These are phyloP conservation scores for Strix uralensis DNA, from an alignment of 2,113 vertebrate species.

Conservation along the genomic window DNA sequence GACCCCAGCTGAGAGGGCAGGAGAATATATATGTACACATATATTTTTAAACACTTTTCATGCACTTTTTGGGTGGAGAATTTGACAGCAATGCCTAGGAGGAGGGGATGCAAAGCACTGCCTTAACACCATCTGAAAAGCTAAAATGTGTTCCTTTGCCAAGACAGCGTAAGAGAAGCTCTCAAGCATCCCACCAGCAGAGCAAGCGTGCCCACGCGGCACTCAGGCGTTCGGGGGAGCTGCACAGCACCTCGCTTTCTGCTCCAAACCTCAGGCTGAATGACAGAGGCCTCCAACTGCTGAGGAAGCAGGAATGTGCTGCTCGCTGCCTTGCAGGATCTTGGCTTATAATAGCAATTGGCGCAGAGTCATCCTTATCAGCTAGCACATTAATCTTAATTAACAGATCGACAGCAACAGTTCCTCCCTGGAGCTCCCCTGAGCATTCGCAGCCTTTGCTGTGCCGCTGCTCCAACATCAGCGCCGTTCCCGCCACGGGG, in stretches of 20 bases:
- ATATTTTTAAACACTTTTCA: background rate
- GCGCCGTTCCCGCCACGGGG: rapidly evolving
- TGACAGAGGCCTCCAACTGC: background rate
- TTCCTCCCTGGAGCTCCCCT: slow-evolving; percentile 52
- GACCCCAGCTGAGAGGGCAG: background rate
- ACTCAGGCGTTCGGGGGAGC: rapidly evolving
- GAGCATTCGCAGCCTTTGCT: slow-evolving; percentile 30
- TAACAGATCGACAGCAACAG: slow-evolving; percentile 63
- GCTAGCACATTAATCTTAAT: slow-evolving; percentile 70
- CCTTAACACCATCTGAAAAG: background rate
- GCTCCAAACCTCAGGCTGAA: background rate
- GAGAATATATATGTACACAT: rapidly evolving
- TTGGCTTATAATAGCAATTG: slow-evolving; percentile 24
- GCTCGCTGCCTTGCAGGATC: slow-evolving; percentile 11
- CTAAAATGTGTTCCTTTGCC: background rate
- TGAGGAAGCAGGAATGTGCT: slow-evolving; percentile 17
- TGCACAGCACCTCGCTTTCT: background rate
- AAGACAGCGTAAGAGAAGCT: background rate
- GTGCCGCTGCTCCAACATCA: background rate
- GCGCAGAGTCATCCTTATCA: slow-evolving; percentile 66
- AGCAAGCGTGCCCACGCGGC: background rate
- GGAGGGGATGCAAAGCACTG: background rate
- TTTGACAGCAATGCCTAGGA: rapidly evolving
- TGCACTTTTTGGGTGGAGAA: background rate
- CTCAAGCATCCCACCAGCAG: background rate